These are phyloP conservation scores for Rhinogobio ventralis DNA, from an alignment of 2,797 vertebrate species.

Conservation along the genomic window DNA sequence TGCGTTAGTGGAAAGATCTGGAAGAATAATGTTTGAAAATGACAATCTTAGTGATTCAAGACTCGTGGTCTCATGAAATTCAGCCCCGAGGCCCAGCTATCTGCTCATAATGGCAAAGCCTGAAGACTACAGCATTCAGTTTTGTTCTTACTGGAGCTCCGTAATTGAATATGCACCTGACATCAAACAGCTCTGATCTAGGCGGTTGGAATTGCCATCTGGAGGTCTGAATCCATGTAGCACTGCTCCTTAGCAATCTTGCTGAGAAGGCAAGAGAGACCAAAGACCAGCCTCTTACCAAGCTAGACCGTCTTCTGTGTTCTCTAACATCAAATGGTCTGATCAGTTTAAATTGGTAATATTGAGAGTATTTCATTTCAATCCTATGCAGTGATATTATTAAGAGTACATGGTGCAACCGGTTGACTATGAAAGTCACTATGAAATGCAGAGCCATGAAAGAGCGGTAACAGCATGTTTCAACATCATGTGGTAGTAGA, in stretches of 20 bases:
- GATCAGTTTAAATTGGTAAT: slow-evolving; percentile 27
- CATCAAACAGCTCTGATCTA: slow-evolving; percentile 40
- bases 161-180: slow-evolving; percentile 30
- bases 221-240: slow-evolving; percentile 44
- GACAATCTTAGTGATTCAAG: slow-evolving; percentile 23
- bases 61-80: slow-evolving; percentile 14
- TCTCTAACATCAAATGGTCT: slow-evolving; percentile 29
- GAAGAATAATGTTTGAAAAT: slow-evolving; percentile 43
- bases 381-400: neutral
- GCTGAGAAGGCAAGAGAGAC: slow-evolving; percentile 20
- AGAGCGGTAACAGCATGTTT: slow-evolving; percentile 11
- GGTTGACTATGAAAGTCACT: slow-evolving; percentile 1
- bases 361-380: slow-evolving; percentile 13
- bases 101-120: slow-evolving; percentile 28
- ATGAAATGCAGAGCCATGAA: slow-evolving; percentile 13
- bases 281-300: slow-evolving; percentile 19
- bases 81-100: slow-evolving; percentile 13
- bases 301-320: slow-evolving; percentile 23
- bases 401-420: neutral
- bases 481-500: slow-evolving; percentile 41
- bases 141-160: slow-evolving; percentile 38
- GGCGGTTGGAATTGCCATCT: slow-evolving; percentile 41
- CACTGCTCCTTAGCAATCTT: slow-evolving; percentile 32
- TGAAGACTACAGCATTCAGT: slow-evolving; percentile 37
- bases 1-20: slow-evolving; percentile 24